Evolutionary conservation across 2,888 invertebrate genomes (phyloP).

Genomic region (Drosophila cognata): DNA sequence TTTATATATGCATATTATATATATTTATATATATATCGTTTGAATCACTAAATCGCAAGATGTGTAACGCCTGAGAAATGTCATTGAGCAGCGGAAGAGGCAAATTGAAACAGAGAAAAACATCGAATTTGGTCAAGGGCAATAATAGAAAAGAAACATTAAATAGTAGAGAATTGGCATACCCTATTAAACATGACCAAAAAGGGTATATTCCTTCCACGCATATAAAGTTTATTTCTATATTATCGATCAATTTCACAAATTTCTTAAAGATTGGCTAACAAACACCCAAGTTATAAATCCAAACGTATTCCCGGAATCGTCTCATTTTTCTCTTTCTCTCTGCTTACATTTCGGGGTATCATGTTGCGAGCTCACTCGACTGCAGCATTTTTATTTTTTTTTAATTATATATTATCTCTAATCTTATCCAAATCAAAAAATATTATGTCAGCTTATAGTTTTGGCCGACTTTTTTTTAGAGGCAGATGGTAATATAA

Average conservation of each 20-base stretch:
- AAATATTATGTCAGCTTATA: neutral
- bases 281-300: neutral
- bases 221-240: neutral
- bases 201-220: neutral
- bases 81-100: neutral
- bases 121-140: neutral
- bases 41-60: slow-evolving; percentile 11
- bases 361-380: neutral
- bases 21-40: slow-evolving; percentile 2
- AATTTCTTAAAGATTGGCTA: neutral
- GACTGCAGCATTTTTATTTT: neutral
- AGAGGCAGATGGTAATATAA: no score
- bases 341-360: neutral
- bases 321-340: neutral
- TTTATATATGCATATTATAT: neutral
- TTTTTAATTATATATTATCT: neutral
- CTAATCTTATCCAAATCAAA: neutral
- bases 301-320: neutral
- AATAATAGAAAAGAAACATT: neutral
- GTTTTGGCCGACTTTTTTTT: no score
- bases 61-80: slow-evolving; percentile 15
- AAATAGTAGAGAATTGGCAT: neutral
- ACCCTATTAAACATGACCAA: no score
- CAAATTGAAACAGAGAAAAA: neutral
- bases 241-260: neutral